Base-by-base conservation (phyloP, 2,113 vertebrate genomes). In the Nipponia nippon region DNA sequence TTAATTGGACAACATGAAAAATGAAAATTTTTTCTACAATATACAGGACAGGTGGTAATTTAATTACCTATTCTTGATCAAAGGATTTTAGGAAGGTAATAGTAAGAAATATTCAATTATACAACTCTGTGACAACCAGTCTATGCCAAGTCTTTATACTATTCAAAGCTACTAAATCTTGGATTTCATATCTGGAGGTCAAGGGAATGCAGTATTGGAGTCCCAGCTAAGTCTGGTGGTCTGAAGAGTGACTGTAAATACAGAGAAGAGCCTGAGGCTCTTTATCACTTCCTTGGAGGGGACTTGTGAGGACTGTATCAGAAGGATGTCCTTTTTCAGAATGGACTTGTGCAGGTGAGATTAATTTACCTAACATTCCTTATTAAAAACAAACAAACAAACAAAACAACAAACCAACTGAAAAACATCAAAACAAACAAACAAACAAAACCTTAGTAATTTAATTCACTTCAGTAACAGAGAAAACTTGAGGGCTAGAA, bases 1-100 rank as follows among this genome's bases (percentile, higher is more conserved):
- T 92, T 91, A 96, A 87, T 77, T 90, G 44, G 25, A 53, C 36
- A 80, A 38, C 56, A 85, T 82, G 92, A 95, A 92, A 78, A 66
- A 61, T 65, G 50, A 87, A 93, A 79, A 38, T 13, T 92, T 87
- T 38, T 90, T 93, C 82, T 83, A 90, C 53, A 73, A 66, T 42
- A n/a, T 81, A 56, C 27, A 80, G 47, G 47, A 67, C 59, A 70
- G 15, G 3, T 26, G 23, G n/a, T 73, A 80, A 92, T 62, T 44
- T 89, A 83, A 93, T 84, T 92, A 78, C 49, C 34, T 90, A 72
- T 69, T 94, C 93, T 96, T 96, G 84, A 94, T 96, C 49, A 73
- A 96, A 77, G 49, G 29, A 42, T 59, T 95, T 94, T 92, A 84
- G 62, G 63, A 95, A 96, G 52, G 7, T 90, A 94, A 83, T 21